Conservation (phyloP, 35 echinoderm and acorn worm genomes). For the Ophioderma brevispina region DNA sequence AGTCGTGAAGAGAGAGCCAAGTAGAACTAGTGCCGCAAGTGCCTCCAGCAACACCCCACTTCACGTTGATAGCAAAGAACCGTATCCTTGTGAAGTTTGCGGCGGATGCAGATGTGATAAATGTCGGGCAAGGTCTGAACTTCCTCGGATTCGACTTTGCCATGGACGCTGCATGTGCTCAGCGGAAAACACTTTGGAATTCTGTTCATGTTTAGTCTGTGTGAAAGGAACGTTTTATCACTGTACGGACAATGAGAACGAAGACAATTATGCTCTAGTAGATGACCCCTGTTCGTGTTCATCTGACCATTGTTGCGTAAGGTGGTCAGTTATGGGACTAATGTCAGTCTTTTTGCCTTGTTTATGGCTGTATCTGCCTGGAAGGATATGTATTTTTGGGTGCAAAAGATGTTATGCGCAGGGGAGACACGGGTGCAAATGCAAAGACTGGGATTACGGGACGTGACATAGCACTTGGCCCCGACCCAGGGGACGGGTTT, state of each 20-base stretch:
- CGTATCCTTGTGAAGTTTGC: constrained; percentile 60
- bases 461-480: neutral
- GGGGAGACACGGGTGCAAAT: constrained; percentile 80
- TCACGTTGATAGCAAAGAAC: constrained; percentile 68
- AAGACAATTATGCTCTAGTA: constrained; percentile 63
- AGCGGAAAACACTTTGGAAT: constrained; percentile 62
- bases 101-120: constrained; percentile 77
- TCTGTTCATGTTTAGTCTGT: constrained; percentile 81
- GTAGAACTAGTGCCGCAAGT: constrained; percentile 60
- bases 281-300: constrained; percentile 87
- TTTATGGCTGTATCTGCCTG: constrained; percentile 75
- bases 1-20: constrained; percentile 73
- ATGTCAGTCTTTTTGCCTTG: constrained; percentile 75
- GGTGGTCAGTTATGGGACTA: constrained; percentile 78
- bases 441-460: neutral
- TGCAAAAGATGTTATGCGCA: constrained; percentile 67
- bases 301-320: constrained; percentile 63
- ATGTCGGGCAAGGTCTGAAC: constrained; percentile 66
- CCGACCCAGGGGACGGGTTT: neutral
- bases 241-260: constrained; percentile 66
- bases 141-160: constrained; percentile 64
- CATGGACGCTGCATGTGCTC: constrained; percentile 72
- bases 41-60: constrained; percentile 34
- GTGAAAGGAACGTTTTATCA: constrained; percentile 86
- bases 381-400: constrained; percentile 58